Conservation (phyloP, 2,797 vertebrate species). For the Hypotaenidia philippensis region DNA sequence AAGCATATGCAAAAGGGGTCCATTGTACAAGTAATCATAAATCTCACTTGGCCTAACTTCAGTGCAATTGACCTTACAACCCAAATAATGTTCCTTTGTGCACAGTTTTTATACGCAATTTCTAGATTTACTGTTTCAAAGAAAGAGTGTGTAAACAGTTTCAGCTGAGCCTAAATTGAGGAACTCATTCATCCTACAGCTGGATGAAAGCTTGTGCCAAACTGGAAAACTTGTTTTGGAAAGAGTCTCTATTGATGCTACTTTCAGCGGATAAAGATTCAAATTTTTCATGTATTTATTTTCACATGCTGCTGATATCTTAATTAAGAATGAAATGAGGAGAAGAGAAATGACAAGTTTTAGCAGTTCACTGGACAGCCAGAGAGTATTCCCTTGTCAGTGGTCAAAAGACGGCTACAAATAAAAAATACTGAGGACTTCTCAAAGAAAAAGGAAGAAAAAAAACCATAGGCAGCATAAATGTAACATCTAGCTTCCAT, state of each 20-base stretch:
- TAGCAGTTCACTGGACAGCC: neutral
- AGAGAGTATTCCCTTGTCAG: neutral
- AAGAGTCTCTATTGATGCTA: neutral
- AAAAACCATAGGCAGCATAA: neutral
- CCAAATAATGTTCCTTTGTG: slow-evolving; percentile 21
- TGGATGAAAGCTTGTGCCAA: neutral
- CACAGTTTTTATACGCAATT: neutral
- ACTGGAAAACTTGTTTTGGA: neutral
- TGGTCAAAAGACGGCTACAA: neutral
- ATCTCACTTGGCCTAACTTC: slow-evolving; percentile 22
- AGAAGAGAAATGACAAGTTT: neutral
- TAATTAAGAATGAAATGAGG: neutral
- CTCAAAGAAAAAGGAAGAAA: neutral
- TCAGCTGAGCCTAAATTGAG: neutral
- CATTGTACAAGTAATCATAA: slow-evolving; percentile 28
- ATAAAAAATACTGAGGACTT: neutral
- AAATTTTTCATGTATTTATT: neutral
- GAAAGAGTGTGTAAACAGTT: neutral
- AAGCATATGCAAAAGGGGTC: neutral
- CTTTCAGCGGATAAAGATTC: neutral
- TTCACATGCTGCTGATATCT: neutral
- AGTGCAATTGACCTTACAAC: slow-evolving; percentile 39
- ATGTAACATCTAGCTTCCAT: neutral
- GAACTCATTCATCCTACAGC: neutral
- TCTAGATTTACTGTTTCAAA: slow-evolving; percentile 47